These are phyloP conservation scores for Brachymystax lenok DNA, from an alignment of 2,797 vertebrate genomes.

Conservation along the genomic window DNA sequence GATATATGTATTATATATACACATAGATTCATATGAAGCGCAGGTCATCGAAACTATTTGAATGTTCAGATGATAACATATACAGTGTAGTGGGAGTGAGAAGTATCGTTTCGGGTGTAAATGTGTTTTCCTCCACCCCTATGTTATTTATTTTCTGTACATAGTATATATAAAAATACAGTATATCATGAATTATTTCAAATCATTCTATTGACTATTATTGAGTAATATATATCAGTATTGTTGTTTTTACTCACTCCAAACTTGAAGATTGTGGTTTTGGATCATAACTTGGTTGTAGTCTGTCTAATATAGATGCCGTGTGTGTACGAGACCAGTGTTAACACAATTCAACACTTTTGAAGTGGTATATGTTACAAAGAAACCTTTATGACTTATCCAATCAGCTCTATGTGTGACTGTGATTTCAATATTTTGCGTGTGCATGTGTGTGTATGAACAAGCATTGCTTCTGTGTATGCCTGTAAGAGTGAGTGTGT, in stretches of 20 bases:
- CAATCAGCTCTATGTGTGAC: slow-evolving; percentile 21
- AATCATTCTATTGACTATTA: slow-evolving; percentile 38
- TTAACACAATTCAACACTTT: slow-evolving; percentile 20
- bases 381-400: slow-evolving; percentile 36
- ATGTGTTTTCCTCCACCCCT: slow-evolving; percentile 68
- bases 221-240: slow-evolving; percentile 47
- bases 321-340: neutral
- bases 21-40: slow-evolving; percentile 30
- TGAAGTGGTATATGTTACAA: neutral
- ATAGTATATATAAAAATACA: slow-evolving; percentile 49
- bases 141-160: slow-evolving; percentile 61
- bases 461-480: slow-evolving; percentile 8
- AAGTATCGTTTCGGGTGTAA: slow-evolving; percentile 65
- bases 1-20: slow-evolving; percentile 33
- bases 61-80: slow-evolving; percentile 41
- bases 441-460: slow-evolving; percentile 17
- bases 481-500: slow-evolving; percentile 9
- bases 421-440: slow-evolving; percentile 13
- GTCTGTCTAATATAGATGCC: slow-evolving; percentile 36
- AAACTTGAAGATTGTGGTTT: slow-evolving; percentile 42
- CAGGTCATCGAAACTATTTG: slow-evolving; percentile 28
- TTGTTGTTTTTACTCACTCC: slow-evolving; percentile 28
- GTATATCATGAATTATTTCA: slow-evolving; percentile 45
- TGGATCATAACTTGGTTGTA: slow-evolving; percentile 53
- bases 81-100: slow-evolving; percentile 55